Evolutionary conservation across 2,888 invertebrate species (phyloP), one percentile per base, ranked within the genome.

Genomic region (Octodonta nipae): DNA sequence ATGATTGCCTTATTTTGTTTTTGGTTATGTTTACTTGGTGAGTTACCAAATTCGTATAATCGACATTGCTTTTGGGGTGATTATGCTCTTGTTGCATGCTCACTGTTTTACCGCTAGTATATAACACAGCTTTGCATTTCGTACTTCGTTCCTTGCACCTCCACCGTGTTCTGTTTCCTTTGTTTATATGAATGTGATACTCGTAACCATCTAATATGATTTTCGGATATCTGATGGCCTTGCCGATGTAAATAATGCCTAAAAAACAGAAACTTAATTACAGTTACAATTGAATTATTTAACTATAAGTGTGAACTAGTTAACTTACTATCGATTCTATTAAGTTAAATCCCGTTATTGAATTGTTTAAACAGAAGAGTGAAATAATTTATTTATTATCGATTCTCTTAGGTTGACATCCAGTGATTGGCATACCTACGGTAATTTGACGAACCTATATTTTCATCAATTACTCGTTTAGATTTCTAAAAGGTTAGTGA

Each of bases 181-280:
- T 36, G 12, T 39, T 40, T 24, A 37, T 38, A 28, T 42, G 41
- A n/a, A 45, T 35, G 10, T 38, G 29, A 26, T 41, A 47, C 5
- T 38, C 34, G 27, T 47, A 38, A 11, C 38, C 33, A 14, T 50
- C 42, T 7, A 50, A 26, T 11, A 48, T 42, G 3, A 50, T 15
- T 36, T 37, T 44, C 2, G 48, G 48, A 33, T 50, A 43, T 28
- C 48, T 50, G 22, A 37, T 35, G 3, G 45, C 47, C 10, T 29
- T 30, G 26, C 35, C 37, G 8, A 49, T 32, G 28, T 45, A 43
- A 13, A 49, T 37, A 2, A 31, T 28, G 14, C 28, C 38, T 38
- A 26, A 38, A 38, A 38, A 12, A 20, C 11, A n/a, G 10, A 24
- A 3, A 24, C 24, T n/a, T n/a, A n/a, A n/a, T n/a, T n/a, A n/a